Conservation (phyloP, 2,888 invertebrate genomes). For the Aleiodes testaceus region DNA sequence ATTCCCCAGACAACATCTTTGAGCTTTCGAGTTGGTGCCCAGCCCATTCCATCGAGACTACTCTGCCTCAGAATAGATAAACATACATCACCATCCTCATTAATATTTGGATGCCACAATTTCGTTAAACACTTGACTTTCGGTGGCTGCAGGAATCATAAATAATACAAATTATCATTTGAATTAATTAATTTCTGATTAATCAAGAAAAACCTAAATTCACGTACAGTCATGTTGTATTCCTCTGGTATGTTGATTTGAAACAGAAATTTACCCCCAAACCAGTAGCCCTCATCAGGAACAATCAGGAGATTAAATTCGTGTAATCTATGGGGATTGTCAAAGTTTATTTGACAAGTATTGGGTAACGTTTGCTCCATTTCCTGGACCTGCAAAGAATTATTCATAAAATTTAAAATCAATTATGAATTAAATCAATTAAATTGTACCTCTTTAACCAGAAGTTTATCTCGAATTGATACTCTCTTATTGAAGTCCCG, state of each 20-base stretch:
- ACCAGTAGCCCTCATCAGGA: constrained; percentile 93
- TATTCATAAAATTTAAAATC: background rate
- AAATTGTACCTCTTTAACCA: constrained; percentile 89
- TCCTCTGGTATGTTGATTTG: constrained; percentile 91
- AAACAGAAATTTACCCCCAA: constrained; percentile 90
- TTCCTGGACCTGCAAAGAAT: constrained; percentile 78
- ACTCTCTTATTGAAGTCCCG: constrained; percentile 75
- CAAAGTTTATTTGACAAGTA: constrained; percentile 86
- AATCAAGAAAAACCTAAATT: background rate
- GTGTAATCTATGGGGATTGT: constrained; percentile 87
- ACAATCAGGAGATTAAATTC: constrained; percentile 85
- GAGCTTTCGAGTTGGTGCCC: constrained; percentile 93
- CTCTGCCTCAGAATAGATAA: constrained; percentile 91
- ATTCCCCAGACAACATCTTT: constrained; percentile 97
- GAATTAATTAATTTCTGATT: constrained; percentile 3
- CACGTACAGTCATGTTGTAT: constrained; percentile 95
- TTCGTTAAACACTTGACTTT: constrained; percentile 92
- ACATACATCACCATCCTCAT: constrained; percentile 93
- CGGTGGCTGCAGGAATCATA: constrained; percentile 81
- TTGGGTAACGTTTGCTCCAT: constrained; percentile 89
- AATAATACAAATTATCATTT: background rate
- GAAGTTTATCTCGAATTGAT: constrained; percentile 85
- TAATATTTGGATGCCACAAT: constrained; percentile 97
- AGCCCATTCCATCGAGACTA: constrained; percentile 94
- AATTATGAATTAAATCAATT: no score